Evolutionary conservation across 2,888 invertebrate species (phyloP).

Genomic region (Aspidiotus rigidus): DNA sequence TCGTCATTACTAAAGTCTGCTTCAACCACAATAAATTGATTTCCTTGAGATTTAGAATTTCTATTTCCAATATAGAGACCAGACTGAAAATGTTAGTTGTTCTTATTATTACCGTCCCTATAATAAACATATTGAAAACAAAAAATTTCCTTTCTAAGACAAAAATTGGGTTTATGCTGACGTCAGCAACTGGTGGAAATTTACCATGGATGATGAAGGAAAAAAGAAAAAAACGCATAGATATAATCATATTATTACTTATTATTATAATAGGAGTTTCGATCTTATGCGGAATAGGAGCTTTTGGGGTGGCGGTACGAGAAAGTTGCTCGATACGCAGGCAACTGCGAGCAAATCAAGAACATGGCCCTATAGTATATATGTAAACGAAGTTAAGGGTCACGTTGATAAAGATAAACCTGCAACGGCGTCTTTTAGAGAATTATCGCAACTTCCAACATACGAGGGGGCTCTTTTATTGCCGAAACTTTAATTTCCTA

Average conservation of each 20-base stretch:
- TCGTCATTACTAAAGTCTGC: too few relatives aligned
- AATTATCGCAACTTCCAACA: slow-evolving; percentile 34
- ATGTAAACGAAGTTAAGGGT: neutral
- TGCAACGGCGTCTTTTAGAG: slow-evolving; percentile 27
- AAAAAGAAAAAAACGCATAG: slow-evolving; percentile 7
- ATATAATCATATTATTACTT: slow-evolving; percentile 29
- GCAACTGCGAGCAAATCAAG: neutral
- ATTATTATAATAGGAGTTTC: slow-evolving; percentile 34
- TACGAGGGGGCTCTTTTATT: slow-evolving; percentile 35
- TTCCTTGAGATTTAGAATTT: too few relatives aligned
- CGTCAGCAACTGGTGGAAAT: too few relatives aligned
- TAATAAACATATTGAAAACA: too few relatives aligned
- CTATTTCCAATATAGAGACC: too few relatives aligned
- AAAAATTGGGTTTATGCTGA: too few relatives aligned
- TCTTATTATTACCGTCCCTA: too few relatives aligned
- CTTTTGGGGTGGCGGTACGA: slow-evolving; percentile 32
- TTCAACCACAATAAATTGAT: too few relatives aligned
- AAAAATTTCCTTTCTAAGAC: too few relatives aligned
- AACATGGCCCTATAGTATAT: neutral
- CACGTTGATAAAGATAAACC: slow-evolving; percentile 3
- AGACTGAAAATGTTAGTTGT: too few relatives aligned
- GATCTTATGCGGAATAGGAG: slow-evolving; percentile 33
- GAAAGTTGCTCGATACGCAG: slow-evolving; percentile 23
- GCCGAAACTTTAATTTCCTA: slow-evolving; percentile 20
- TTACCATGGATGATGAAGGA: too few relatives aligned